phyloP scores from a whole-genome alignment of 1,140 invertebrate species.

The Callitettix versicolor region DNA sequence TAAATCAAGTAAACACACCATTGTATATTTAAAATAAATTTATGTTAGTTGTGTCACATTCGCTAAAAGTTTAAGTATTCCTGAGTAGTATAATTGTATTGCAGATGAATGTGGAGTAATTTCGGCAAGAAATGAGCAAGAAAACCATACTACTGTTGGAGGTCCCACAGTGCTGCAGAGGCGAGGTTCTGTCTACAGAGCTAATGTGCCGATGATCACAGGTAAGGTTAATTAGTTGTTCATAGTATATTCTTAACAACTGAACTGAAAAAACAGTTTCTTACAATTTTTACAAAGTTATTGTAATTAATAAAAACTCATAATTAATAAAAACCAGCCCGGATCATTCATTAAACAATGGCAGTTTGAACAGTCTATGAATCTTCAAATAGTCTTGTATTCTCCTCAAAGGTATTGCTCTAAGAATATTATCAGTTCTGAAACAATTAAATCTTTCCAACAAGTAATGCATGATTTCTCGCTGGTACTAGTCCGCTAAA shows the following conservation, averaged over 20 bases:
- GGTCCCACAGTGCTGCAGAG: constrained; percentile 84
- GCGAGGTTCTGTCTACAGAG: constrained; percentile 90
- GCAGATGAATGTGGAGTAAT: constrained; percentile 25
- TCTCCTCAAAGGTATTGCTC: background rate
- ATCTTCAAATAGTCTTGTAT: constrained; percentile 11
- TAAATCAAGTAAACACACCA: too few relatives aligned
- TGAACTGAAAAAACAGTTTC: too few relatives aligned
- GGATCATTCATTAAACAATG: background rate
- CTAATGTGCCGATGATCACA: constrained; percentile 98
- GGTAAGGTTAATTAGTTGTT: constrained; percentile 46
- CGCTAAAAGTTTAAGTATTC: too few relatives aligned
- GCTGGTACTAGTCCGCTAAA: background rate
- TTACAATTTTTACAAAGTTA: too few relatives aligned
- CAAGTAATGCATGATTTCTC: background rate
- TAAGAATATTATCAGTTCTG: constrained; percentile 3
- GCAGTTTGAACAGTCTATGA: constrained; percentile 1
- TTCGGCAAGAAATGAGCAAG: constrained; percentile 27
- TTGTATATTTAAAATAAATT: too few relatives aligned
- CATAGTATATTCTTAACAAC: too few relatives aligned
- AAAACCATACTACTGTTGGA: constrained; percentile 48
- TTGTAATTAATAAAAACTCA: too few relatives aligned
- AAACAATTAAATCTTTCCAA: background rate
- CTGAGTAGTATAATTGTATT: too few relatives aligned
- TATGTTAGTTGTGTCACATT: too few relatives aligned
- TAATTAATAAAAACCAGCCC: constrained; percentile 7